Conservation (phyloP, 2,113 vertebrate genomes). For the Thunnus thynnus region DNA sequence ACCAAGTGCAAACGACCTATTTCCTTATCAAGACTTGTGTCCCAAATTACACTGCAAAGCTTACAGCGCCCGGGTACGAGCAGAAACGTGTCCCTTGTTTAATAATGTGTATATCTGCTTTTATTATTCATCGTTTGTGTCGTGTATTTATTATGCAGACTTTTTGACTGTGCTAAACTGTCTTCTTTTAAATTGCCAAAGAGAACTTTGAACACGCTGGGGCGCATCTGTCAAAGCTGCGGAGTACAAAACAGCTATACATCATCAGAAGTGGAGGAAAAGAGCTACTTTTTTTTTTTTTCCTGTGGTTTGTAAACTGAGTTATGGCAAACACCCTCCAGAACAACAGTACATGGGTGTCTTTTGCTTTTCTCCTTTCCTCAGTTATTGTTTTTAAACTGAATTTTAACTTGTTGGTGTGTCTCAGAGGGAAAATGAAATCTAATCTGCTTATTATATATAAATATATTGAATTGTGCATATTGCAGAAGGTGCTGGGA, state of each 20-base stretch:
- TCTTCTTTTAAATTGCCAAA: conserved; percentile 15
- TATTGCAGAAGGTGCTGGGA: conserved; percentile 29
- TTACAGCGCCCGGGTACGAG: neutral
- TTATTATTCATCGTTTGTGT: too few species aligned
- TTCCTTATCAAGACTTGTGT: conserved; percentile 24
- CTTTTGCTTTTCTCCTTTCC: neutral
- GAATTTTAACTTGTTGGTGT: conserved; percentile 47
- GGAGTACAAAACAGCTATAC: neutral
- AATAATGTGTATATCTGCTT: neutral
- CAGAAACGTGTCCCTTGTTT: neutral
- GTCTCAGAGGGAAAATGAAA: conserved; percentile 37
- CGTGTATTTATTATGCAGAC: neutral
- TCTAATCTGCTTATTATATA: conserved; percentile 44
- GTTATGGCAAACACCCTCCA: conserved; percentile 34
- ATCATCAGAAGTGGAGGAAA: neutral
- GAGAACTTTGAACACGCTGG: neutral
- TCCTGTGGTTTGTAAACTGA: conserved; percentile 10
- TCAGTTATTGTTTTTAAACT: conserved; percentile 71
- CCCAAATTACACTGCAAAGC: conserved; percentile 10
- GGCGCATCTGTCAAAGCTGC: conserved; percentile 1
- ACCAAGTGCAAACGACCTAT: conserved; percentile 11
- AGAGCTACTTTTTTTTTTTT: neutral
- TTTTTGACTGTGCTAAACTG: neutral
- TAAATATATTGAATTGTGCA: conserved; percentile 35
- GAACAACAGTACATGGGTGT: neutral